Percentiles rank a stretch among this genome's conserved stretches.
These are phyloP conservation scores for Geococcyx californianus DNA, from an alignment of 2,113 vertebrate genomes.

Conservation along the genomic window DNA sequence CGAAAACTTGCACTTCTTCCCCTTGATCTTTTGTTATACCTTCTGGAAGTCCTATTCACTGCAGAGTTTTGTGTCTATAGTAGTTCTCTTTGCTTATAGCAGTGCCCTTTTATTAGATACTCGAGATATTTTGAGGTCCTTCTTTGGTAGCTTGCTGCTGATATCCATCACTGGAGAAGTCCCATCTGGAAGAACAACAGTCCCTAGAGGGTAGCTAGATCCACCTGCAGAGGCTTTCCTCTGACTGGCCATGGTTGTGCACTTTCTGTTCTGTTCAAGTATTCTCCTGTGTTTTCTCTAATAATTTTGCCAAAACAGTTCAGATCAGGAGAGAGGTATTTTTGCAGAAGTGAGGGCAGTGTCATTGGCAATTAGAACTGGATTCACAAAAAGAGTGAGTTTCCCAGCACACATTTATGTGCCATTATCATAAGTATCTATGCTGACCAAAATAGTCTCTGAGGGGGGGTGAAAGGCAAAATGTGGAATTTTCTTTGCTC, in stretches of 20 bases:
- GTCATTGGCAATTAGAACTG: neutral
- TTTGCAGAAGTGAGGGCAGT: neutral
- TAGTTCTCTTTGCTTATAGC: neutral
- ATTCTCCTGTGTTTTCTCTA: neutral
- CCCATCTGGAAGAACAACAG: neutral
- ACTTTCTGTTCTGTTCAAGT: neutral
- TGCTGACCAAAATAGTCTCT: neutral
- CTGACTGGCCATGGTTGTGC: neutral
- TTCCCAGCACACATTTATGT: neutral
- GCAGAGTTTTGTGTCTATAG: neutral
- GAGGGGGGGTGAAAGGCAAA: too few species aligned
- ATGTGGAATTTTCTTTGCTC: neutral
- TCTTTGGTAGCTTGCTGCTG: neutral
- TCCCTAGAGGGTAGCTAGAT: neutral
- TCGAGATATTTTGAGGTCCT: rapidly evolving
- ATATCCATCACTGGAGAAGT: neutral
- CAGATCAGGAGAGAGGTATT: neutral
- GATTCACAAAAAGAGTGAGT: neutral
- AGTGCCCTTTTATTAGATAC: neutral
- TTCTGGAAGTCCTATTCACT: neutral
- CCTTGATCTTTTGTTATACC: neutral
- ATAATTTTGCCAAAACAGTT: neutral
- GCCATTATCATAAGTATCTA: neutral
- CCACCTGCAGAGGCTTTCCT: neutral
- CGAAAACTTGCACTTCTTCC: neutral